Evolutionary conservation across 2,888 invertebrate genomes (phyloP).

Genomic region (Phanerotoma sp.): DNA sequence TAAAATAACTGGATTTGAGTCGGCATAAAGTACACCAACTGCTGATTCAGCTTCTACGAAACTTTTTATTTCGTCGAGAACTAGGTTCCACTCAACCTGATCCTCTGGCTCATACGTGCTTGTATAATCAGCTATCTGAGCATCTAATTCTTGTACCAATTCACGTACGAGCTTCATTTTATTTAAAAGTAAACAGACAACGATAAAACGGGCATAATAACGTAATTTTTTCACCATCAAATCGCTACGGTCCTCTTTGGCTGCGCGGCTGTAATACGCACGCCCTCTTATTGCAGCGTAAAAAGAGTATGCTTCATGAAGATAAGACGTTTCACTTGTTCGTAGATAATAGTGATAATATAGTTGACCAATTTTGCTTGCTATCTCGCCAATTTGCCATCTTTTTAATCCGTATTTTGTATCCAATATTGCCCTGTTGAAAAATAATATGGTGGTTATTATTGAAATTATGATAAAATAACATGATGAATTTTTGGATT

Average conservation of each 20-base stretch:
- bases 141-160: constrained; percentile 86
- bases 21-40: constrained; percentile 84
- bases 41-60: constrained; percentile 92
- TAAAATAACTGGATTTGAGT: constrained; percentile 80
- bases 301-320: constrained; percentile 95
- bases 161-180: constrained; percentile 92
- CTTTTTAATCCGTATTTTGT: constrained; percentile 92
- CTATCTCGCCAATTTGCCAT: constrained; percentile 99
- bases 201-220: constrained; percentile 95
- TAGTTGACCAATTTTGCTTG: constrained; percentile 96
- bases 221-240: constrained; percentile 95
- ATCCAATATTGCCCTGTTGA: constrained; percentile 73
- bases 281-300: constrained; percentile 93
- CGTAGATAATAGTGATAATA: constrained; percentile 97
- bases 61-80: constrained; percentile 90
- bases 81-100: constrained; percentile 87
- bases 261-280: constrained; percentile 91
- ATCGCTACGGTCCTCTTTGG: constrained; percentile 91
- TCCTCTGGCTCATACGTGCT: constrained; percentile 97
- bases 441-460: not conserved
- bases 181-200: constrained; percentile 90
- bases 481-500: no score
- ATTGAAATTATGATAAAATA: not conserved
- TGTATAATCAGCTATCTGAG: constrained; percentile 93
- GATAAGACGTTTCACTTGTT: constrained; percentile 94